Base-by-base conservation (phyloP, 2,113 vertebrate species). In the Paramormyrops kingsleyae region DNA sequence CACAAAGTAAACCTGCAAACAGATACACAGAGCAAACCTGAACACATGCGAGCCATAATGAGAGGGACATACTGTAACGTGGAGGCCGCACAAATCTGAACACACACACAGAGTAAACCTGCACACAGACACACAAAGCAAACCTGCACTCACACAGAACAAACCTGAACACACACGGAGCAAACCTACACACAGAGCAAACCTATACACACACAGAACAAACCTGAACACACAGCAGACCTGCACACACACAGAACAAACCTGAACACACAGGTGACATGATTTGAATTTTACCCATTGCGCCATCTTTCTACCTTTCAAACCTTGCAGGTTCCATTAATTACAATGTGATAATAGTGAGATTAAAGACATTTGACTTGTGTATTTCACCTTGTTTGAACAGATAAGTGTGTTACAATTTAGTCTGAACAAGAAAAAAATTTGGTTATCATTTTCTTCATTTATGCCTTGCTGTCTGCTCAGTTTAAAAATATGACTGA, bases 341-440 rank as follows among this genome's bases (percentile, higher is more conserved):
- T 90, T 66, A 90, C 74, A 90, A 90, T 66, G 89, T 87, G 89
- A 70, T 90, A 90, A 90, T 90, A 87, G 84, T 53, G 47, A 90
- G 87, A 87, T 42, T 31, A 87, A 62, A 53, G 56, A 31, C 21
- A 62, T 87, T 62, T 70, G 59, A 87, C 53, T 49, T 50, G 42
- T 15, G 52, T 42, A 35, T 56, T 5, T 39, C 56, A 87, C 46
- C 46, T 49, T 19, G 8, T 27, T 27, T 50, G 46, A 74, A 52
- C 42, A 35, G 35, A 50, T 31, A 50, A 59, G 46, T 10, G 6
- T 50, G 46, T 50, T 70, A 10, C 35, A 50, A 89, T 15, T 35
- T 83, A 1, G 39, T 46, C 87, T 17, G 2, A 53, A 80, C 15
- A 53, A 89, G 24, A n/a, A 42, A 53, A 9, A 35, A 15, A 70